Base-by-base conservation (phyloP, 2,113 vertebrate genomes). In the Malurus melanocephalus region DNA sequence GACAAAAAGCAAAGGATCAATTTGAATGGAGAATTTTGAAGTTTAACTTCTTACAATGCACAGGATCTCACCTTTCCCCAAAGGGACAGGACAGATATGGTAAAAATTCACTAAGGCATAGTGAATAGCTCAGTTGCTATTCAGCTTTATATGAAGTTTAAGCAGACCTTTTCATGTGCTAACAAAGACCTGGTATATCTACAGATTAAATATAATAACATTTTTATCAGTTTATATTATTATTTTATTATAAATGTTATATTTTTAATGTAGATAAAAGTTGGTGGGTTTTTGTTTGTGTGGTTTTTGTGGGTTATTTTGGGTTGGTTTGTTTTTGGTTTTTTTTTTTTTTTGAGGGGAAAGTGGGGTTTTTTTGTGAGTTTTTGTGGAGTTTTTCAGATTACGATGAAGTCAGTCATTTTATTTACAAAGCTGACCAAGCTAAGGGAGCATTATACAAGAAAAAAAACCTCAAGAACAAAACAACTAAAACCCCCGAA, bases 281-380 rank as follows among this genome's bases (percentile, higher is more conserved):
- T n/a, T 27, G 21, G 6, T 19, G 15, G 1, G 2, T 2, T 51
- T 52, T 40, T 22, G 7, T 16, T 42, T 35, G 21, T 32, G 16
- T 11, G 22, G 14, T 14, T 21, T 30, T 53, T 83, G 45, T 28
- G 18, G 3, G 7, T 13, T 71, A 30, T 23, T 59, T 49, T 19
- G 19, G 9, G 5, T 38, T 38, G 10, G 24, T 33, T 33, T 33
- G 0, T 0, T 23, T 43, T 74, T 62, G 7, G 9, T 38, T 38
- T 38, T 38, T 38, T 38, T 38, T 38, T 38, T 38, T 38, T 38
- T 38, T 35, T 28, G 8, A 26, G 35, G 7, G 9, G 20, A 43
- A 22, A 55, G 11, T 56, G 6, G 6, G 33, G n/a, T 52, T 40
- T 56, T n/a, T 40, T 16, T 3, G 8, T 1, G 0, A 40, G 7